A percentile compares a stretch with the other conserved stretches of the same genome.
Evolutionary conservation across 2,113 vertebrate genomes (phyloP).

Genomic region (Motacilla tschutschensis): DNA sequence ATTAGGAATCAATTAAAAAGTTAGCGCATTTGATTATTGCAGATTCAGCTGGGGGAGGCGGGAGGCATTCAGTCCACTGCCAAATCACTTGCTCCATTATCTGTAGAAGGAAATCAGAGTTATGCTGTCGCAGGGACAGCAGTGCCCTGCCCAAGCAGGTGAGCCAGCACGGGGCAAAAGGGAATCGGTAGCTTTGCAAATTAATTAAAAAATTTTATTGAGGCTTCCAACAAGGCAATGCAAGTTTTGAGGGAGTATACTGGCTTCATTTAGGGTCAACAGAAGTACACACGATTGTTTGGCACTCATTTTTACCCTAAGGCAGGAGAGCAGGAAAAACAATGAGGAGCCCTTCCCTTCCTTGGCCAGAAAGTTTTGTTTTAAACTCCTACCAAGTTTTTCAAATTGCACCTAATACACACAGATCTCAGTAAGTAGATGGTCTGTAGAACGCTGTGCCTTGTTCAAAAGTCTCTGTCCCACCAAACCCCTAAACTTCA

Average conservation of each 20-base stretch:
- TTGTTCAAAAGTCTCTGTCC: not conserved
- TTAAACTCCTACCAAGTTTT: not conserved
- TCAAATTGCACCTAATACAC: not conserved
- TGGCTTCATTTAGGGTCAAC: not conserved
- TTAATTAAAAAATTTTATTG: not conserved
- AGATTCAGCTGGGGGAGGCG: not conserved
- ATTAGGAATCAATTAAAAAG: not conserved
- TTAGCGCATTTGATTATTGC: not conserved
- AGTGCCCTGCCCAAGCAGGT: not conserved
- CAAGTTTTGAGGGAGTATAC: not conserved
- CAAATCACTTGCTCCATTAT: not conserved
- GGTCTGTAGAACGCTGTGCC: not conserved
- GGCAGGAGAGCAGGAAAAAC: not conserved
- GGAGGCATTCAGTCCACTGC: not conserved
- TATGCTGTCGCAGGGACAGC: not conserved
- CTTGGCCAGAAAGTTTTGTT: not conserved
- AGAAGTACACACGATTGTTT: not conserved
- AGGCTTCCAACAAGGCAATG: not conserved
- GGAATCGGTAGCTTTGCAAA: not conserved
- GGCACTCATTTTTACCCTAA: not conserved
- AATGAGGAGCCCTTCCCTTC: not conserved
- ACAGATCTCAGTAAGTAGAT: not conserved
- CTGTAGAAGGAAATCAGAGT: not conserved
- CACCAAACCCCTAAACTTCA: not conserved
- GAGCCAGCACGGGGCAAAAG: not conserved